A percentile compares a stretch with the other conserved stretches of the same genome.
These are phyloP conservation scores for Philereme vetulata DNA, from an alignment of 2,888 invertebrate genomes.

Conservation along the genomic window DNA sequence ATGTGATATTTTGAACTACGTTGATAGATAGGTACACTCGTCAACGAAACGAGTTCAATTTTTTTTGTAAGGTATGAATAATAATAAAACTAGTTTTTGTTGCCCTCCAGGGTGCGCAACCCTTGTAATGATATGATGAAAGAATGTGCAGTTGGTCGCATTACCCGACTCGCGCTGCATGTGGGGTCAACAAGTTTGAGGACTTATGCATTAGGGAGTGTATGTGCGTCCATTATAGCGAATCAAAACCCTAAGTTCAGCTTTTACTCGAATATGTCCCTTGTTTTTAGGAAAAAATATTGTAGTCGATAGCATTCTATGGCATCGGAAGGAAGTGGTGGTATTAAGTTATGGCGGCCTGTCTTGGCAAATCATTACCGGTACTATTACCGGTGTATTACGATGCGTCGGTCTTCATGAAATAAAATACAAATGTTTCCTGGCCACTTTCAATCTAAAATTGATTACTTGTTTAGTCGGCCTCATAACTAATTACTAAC, in stretches of 20 bases:
- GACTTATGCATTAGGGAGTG: constrained; percentile 59
- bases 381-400: constrained; percentile 51
- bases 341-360: constrained; percentile 67
- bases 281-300: constrained; percentile 38
- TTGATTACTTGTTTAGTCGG: constrained; percentile 61
- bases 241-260: constrained; percentile 14
- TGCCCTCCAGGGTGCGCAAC: constrained; percentile 73
- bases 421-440: constrained; percentile 67
- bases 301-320: constrained; percentile 51
- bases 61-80: constrained; percentile 65
- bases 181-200: constrained; percentile 73
- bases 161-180: constrained; percentile 49
- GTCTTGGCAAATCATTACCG: constrained; percentile 73
- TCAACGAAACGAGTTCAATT: constrained; percentile 61
- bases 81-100: constrained; percentile 73
- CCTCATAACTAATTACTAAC: constrained; percentile 59
- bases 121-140: constrained; percentile 67
- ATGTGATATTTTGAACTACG: constrained; percentile 53
- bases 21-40: constrained; percentile 70
- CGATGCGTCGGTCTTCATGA: constrained; percentile 44
- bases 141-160: constrained; percentile 75
- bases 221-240: constrained; percentile 41
- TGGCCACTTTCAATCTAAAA: constrained; percentile 58
- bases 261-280: constrained; percentile 37
- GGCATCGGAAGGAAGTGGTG: constrained; percentile 82